A percentile compares a stretch with the other conserved stretches of the same genome.
Evolutionary conservation across 2,797 vertebrate species (phyloP).

Genomic region (Hippopotamyrus pictus): DNA sequence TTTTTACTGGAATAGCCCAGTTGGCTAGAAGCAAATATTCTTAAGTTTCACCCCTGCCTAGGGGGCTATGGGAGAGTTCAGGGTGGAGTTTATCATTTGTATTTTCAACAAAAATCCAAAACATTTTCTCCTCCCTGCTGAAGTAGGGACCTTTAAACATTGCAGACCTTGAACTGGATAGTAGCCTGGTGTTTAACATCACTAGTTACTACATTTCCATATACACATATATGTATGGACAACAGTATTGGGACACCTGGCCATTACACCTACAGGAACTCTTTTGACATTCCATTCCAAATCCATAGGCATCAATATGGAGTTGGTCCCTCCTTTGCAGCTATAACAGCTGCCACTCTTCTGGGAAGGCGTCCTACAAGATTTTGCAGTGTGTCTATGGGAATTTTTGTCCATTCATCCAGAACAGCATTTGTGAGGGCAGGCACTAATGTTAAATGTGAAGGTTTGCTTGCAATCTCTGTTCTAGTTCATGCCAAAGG

Average conservation of each 20-base stretch:
- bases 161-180: not conserved
- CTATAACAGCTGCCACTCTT: not conserved
- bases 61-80: not conserved
- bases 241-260: not conserved
- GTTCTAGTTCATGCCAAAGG: not conserved
- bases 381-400: not conserved
- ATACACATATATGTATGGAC: not conserved
- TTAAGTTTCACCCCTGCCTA: not conserved
- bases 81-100: not conserved
- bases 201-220: not conserved
- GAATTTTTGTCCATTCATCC: not conserved
- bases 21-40: not conserved
- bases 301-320: not conserved
- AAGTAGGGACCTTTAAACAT: not conserved
- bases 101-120: not conserved
- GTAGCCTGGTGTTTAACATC: not conserved
- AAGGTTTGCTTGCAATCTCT: not conserved
- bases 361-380: not conserved
- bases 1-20: not conserved
- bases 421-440: not conserved
- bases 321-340: not conserved
- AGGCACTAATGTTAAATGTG: not conserved
- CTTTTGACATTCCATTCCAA: not conserved
- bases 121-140: not conserved
- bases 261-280: not conserved